Base-by-base conservation (phyloP, 2,113 vertebrate species). In the Seriola aureovittata region DNA sequence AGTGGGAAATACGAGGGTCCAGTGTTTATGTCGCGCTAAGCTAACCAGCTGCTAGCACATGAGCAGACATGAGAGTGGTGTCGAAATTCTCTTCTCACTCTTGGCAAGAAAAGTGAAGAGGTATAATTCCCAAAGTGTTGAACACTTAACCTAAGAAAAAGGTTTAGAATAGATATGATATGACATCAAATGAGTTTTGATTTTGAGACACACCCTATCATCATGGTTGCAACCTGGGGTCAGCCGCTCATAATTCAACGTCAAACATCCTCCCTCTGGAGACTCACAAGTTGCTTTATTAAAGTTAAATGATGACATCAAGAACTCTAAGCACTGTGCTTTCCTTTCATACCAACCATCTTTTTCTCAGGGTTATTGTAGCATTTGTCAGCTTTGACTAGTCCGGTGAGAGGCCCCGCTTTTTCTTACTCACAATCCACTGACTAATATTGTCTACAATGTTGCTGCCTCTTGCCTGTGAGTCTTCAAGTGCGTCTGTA, bases 401-500 rank as follows among this genome's bases (percentile, higher is more conserved):
- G 12, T 40, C 44, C 25, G 17, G 54, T 7, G 32, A 62, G 70
- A 34, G 66, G 62, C 57, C 57, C 57, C 46, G 0, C 70, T 74
- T 55, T 32, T 5, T 84, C 75, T 75, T 73, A 69, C 77, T 86
- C 86, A 77, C 71, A 65, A 13, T 25, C 59, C 65, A 42, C 81
- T 93, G 83, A 91, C 88, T 88, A 79, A 89, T 36, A 38, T 4
- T 2, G 29, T 65, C 76, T 71, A 55, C 85, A 62, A 7, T 58
- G 74, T 65, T 63, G 63, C 67, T 78, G 71, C 67, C 13, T 65
- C 78, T 14, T n/a, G 70, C 84, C 57, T 58, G 34, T 64, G 75
- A 59, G 73, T 63, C 62, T 63, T 72, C n/a, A 19, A 42, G 48
- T 87, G 64, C 85, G 78, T 86, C 88, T 89, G 89, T 86, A 62